phyloP scores from a whole-genome alignment of 2,113 vertebrate genomes.

The Dissostichus mawsoni region DNA sequence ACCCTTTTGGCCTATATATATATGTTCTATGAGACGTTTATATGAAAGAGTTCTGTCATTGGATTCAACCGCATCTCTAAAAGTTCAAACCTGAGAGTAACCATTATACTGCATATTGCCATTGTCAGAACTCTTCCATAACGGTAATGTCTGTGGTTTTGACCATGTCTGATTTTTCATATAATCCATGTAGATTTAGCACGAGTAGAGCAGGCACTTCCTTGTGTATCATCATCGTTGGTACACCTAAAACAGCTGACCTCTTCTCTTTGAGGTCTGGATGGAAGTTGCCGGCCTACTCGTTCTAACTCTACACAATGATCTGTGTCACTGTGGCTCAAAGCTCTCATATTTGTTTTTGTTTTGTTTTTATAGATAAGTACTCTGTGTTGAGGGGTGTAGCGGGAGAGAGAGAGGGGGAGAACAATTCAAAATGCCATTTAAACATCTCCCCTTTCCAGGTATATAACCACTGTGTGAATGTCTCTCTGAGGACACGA shows the following conservation, averaged over 20 bases:
- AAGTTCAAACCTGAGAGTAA: slow-evolving; percentile 2
- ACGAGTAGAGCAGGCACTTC: slow-evolving; percentile 63
- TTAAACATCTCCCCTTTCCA: slow-evolving; percentile 88
- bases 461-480: slow-evolving; percentile 84
- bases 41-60: slow-evolving; percentile 78
- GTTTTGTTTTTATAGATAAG: slow-evolving; percentile 88
- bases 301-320: slow-evolving; percentile 73
- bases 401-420: slow-evolving; percentile 75
- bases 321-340: slow-evolving; percentile 79
- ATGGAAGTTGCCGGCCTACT: slow-evolving; percentile 51
- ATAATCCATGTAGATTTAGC: slow-evolving; percentile 69
- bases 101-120: not conserved
- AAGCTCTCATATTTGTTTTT: slow-evolving; percentile 79
- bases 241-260: slow-evolving; percentile 25
- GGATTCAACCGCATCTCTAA: not conserved
- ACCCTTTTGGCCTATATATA: slow-evolving; percentile 33
- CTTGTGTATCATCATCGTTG: slow-evolving; percentile 29
- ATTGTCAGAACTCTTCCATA: slow-evolving; percentile 79
- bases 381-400: slow-evolving; percentile 89
- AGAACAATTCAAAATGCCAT: slow-evolving; percentile 87
- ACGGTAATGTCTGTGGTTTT: slow-evolving; percentile 62
- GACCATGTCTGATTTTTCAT: slow-evolving; percentile 74
- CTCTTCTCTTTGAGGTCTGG: slow-evolving; percentile 14
- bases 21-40: slow-evolving; percentile 59
- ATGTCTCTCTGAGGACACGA: slow-evolving; percentile 76